These are phyloP conservation scores for Callipepla squamata DNA, from an alignment of 2,113 vertebrate genomes.

Conservation along the genomic window DNA sequence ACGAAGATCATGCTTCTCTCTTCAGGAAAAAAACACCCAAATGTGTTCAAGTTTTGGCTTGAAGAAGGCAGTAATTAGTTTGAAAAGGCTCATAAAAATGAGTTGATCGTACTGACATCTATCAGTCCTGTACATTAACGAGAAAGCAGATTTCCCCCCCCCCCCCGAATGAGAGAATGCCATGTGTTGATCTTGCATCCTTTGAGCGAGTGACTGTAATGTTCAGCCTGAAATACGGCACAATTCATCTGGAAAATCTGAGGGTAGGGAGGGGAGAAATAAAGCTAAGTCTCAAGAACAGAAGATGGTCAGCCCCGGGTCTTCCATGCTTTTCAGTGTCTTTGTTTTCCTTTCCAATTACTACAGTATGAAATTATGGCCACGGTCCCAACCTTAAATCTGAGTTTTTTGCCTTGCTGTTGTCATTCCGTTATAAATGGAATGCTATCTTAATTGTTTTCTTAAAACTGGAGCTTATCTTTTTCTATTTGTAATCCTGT, in stretches of 20 bases:
- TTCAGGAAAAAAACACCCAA: neutral
- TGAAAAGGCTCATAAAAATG: neutral
- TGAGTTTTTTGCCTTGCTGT: slow-evolving; percentile 4
- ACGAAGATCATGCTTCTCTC: neutral
- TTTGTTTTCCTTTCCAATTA: slow-evolving; percentile 16
- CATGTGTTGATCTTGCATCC: neutral
- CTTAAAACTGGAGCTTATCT: neutral
- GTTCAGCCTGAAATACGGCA: neutral
- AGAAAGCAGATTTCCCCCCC: neutral
- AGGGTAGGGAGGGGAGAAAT: neutral
- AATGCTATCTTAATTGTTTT: neutral
- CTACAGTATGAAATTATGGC: neutral
- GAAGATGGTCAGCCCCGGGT: neutral
- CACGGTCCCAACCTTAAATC: neutral
- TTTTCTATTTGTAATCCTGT: neutral
- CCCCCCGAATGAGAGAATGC: neutral
- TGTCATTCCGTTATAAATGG: neutral
- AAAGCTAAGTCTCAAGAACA: neutral
- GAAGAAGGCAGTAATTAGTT: neutral
- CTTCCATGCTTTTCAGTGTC: neutral
- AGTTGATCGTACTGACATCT: neutral
- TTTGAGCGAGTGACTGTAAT: neutral
- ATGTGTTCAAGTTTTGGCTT: neutral
- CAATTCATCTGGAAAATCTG: slow-evolving; percentile 9
- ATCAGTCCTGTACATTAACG: neutral